Evolutionary conservation across 2,797 vertebrate species (phyloP).

Genomic region (Otolemur crassicaudatus): DNA sequence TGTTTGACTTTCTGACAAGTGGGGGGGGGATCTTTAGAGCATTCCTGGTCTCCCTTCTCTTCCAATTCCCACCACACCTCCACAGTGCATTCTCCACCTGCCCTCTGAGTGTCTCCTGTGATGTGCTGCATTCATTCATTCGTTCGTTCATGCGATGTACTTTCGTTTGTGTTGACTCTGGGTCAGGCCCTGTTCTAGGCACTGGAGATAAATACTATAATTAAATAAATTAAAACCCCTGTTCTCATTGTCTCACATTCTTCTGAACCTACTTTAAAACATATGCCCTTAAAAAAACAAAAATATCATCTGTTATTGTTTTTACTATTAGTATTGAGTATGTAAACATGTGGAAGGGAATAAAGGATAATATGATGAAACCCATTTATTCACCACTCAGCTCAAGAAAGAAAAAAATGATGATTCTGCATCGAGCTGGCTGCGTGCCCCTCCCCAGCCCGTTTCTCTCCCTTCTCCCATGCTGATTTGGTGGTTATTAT

Average conservation of each 20-base stretch:
- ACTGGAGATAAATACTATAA: neutral
- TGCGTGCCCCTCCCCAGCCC: fast-evolving
- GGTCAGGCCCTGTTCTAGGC: neutral
- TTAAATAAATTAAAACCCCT: neutral
- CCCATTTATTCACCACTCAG: neutral
- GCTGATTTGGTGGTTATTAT: neutral
- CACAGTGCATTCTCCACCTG: neutral
- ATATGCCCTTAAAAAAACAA: neutral
- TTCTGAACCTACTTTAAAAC: neutral
- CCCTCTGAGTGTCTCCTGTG: no score
- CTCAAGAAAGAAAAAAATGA: neutral
- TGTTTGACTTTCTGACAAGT: neutral
- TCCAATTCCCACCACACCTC: neutral
- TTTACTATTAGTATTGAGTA: neutral
- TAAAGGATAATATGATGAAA: neutral
- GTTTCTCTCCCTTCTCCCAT: neutral
- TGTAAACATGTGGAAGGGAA: neutral
- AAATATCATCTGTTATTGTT: neutral
- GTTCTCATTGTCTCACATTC: neutral
- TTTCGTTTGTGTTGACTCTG: neutral
- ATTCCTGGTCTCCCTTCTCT: neutral
- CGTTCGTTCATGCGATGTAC: neutral
- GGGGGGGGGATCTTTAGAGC: neutral
- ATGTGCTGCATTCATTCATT: neutral
- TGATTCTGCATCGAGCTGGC: neutral